These are phyloP conservation scores for Epicauta chinensis DNA, from an alignment of 1,140 invertebrate genomes.

Conservation along the genomic window DNA sequence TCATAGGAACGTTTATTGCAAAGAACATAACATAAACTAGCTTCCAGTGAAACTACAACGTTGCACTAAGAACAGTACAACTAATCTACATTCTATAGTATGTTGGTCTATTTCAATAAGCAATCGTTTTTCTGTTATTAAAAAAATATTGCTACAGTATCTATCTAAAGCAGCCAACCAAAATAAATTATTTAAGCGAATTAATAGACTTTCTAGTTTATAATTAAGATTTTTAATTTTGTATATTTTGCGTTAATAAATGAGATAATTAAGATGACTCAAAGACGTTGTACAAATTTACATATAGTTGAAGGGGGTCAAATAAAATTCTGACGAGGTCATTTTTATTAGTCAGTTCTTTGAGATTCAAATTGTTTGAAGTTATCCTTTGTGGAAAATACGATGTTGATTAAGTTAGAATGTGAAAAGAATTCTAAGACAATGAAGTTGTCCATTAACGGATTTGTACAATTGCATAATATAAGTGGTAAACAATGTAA, in stretches of 20 bases:
- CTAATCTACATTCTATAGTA: no score
- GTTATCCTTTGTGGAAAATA: constrained; percentile 11
- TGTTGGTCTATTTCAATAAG: no score
- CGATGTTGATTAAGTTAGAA: constrained; percentile 5
- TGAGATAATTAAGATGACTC: no score
- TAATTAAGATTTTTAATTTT: no score
- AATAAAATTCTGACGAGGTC: constrained; percentile 7
- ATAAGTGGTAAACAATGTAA: no score
- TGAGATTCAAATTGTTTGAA: constrained; percentile 15
- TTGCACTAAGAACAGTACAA: constrained; percentile 8
- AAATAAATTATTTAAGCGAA: no score
- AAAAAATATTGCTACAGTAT: no score
- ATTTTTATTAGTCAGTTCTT: constrained; percentile 15
- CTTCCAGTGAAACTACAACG: background rate
- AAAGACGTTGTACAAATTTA: background rate
- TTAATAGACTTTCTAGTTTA: no score
- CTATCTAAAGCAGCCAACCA: no score
- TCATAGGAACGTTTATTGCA: constrained; percentile 3
- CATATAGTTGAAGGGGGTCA: constrained; percentile 3
- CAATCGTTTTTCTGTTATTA: no score
- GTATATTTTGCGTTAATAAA: no score
- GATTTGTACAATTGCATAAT: constrained; percentile 14
- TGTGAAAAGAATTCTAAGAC: constrained; percentile 9
- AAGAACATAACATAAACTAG: constrained; percentile 3
- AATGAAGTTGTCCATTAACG: constrained; percentile 11